Evolutionary conservation across 30 jellyfish, hydroid and myxozoan species (phyloP), one percentile per base, ranked within the genome.

Genomic region (Aurelia coerulea): DNA sequence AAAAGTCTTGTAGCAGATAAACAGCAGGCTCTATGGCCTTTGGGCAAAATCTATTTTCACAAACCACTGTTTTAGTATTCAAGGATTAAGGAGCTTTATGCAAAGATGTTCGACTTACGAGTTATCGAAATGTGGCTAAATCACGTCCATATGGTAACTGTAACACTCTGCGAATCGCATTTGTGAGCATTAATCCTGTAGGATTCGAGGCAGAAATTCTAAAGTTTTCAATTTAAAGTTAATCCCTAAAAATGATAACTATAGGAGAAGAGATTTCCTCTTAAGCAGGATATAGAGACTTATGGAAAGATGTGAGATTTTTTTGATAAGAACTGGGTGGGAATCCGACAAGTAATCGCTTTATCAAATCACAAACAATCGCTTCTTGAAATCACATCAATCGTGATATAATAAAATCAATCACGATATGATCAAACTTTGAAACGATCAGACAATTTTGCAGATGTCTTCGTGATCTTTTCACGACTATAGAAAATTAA

Each of bases 131-230:
- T 2, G 18, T 65, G 42, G 76, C 35, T 60, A 60, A 60, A 60
- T 60, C 70, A 60, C 70, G 35, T 17, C 70, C 70, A 60, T 60
- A 60, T 60, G 70, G 70, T 60, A 60, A 60, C 70, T n/a, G 31
- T 60, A 60, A 60, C 35, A 60, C 70, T 23, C 31, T 60, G 70
- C 35, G 70, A 60, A 60, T 60, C 70, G 70, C 35, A 17, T 60
- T 46, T 7, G 56, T 9, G 14, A 46, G 56, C 37, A 10, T 23
- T 60, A 23, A 60, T 60, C 70, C 70, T 60, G 35, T 1, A 10
- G 70, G 70, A 60, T 60, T 60, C 35, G 70, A 60, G 35, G 35
- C 35, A 60, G 70, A 60, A 60, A 60, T 23, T 60, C 35, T 60
- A 60, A 10, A 17, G 70, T 60, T n/a, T 60, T 60, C 35, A 23